phyloP scores from a whole-genome alignment of 92 coral and sea anemone genomes.

The Parazoanthus darwini region DNA sequence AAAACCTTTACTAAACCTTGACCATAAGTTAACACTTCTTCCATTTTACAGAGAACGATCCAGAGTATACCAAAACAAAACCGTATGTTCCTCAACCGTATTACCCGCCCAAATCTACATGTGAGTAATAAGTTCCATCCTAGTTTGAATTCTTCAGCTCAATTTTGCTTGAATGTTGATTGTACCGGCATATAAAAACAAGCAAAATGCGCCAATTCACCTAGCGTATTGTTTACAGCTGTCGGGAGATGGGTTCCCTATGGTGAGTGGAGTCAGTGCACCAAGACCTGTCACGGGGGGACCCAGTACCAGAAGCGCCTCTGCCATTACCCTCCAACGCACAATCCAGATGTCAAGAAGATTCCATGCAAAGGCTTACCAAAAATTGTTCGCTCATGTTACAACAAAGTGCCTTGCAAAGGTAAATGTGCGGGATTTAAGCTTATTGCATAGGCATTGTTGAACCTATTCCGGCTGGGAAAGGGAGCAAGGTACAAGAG shows the following conservation, averaged over 20 bases:
- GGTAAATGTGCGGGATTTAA: neutral
- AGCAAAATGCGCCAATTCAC: neutral
- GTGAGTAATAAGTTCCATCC: neutral
- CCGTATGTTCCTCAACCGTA: neutral
- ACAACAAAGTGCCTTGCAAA: constrained; percentile 2
- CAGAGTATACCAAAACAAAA: neutral
- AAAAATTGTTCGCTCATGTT: neutral
- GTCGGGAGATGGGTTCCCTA: neutral
- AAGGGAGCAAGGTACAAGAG: too few relatives aligned
- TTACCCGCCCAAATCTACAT: neutral
- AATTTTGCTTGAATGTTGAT: neutral
- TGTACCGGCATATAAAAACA: neutral
- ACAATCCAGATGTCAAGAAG: neutral
- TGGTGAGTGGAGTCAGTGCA: constrained; percentile 1
- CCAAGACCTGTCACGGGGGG: constrained; percentile 20
- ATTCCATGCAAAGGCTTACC: constrained; percentile 15
- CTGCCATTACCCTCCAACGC: neutral
- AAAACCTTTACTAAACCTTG: too few relatives aligned
- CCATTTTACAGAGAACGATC: neutral
- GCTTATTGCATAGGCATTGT: too few relatives aligned
- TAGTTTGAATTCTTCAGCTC: neutral
- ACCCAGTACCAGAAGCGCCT: neutral
- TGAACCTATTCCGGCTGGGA: too few relatives aligned
- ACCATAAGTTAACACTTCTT: neutral
- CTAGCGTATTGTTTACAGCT: neutral